Conservation (phyloP, 2,113 vertebrate species). For the Corvus hawaiiensis region DNA sequence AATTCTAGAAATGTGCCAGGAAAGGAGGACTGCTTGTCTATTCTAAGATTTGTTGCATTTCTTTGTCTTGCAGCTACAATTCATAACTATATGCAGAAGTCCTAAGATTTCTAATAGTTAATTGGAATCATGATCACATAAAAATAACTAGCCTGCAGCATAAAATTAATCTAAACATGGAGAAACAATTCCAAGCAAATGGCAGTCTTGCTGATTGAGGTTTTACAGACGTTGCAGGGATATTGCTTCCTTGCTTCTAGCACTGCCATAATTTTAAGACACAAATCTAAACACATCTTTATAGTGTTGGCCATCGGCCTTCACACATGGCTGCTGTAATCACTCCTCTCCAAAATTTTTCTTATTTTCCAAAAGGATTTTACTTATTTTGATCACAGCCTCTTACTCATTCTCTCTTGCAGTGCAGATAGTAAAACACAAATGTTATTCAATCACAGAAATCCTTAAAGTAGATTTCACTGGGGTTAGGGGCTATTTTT, state of each 20-base stretch:
- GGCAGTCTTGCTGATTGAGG: background rate
- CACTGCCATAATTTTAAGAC: background rate
- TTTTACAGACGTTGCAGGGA: background rate
- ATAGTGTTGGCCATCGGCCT: background rate
- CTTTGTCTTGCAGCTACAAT: background rate
- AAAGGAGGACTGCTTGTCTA: background rate
- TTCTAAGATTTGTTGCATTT: background rate
- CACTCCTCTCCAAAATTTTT: background rate
- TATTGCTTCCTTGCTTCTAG: background rate
- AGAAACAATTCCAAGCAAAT: background rate
- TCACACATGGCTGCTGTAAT: background rate
- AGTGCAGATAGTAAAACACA: background rate
- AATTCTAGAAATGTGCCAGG: background rate
- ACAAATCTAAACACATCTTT: background rate
- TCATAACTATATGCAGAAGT: background rate
- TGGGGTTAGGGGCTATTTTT: constrained; percentile 47
- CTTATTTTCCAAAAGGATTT: background rate
- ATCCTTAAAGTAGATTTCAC: constrained; percentile 29
- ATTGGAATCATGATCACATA: background rate
- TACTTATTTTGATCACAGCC: background rate
- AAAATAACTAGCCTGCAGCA: background rate
- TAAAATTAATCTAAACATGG: background rate
- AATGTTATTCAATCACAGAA: constrained; percentile 15
- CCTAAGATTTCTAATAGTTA: background rate
- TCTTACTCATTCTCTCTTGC: background rate